These are phyloP conservation scores for Ascidia mentula DNA, from an alignment of 23 tunicate genomes.

Conservation along the genomic window DNA sequence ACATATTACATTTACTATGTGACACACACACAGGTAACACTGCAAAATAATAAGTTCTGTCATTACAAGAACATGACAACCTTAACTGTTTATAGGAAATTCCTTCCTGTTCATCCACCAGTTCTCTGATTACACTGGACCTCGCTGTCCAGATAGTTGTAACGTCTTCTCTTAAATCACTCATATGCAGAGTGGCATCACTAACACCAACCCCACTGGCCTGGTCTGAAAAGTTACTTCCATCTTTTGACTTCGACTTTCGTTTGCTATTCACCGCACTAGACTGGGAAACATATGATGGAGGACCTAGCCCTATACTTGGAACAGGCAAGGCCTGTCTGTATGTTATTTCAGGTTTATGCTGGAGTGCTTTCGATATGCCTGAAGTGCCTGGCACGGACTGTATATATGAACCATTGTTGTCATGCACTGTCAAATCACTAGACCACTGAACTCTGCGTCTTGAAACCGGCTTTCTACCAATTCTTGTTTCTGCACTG, in stretches of 20 bases:
- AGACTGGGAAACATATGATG: neutral
- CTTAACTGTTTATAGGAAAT: neutral
- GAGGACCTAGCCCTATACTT: neutral
- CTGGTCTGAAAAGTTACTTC: neutral
- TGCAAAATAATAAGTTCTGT: neutral
- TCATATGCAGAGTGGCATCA: neutral
- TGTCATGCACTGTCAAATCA: constrained; percentile 14
- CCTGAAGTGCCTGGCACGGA: neutral
- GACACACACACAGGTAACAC: neutral
- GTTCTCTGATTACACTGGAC: constrained; percentile 5
- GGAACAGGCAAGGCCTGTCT: neutral
- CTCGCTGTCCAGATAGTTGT: constrained; percentile 12
- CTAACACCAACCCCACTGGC: neutral
- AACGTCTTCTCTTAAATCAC: neutral
- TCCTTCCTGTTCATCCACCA: constrained; percentile 5
- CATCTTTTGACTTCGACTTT: neutral
- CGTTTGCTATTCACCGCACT: neutral
- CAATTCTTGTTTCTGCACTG: neutral
- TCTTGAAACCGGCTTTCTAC: neutral
- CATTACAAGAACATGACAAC: neutral
- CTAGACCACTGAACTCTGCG: constrained; percentile 15
- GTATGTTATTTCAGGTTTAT: neutral
- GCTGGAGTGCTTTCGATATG: neutral
- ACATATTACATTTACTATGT: neutral
- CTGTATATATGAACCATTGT: neutral